Conservation (phyloP, 2,888 invertebrate genomes). For the Blastobasis lacticolella region DNA sequence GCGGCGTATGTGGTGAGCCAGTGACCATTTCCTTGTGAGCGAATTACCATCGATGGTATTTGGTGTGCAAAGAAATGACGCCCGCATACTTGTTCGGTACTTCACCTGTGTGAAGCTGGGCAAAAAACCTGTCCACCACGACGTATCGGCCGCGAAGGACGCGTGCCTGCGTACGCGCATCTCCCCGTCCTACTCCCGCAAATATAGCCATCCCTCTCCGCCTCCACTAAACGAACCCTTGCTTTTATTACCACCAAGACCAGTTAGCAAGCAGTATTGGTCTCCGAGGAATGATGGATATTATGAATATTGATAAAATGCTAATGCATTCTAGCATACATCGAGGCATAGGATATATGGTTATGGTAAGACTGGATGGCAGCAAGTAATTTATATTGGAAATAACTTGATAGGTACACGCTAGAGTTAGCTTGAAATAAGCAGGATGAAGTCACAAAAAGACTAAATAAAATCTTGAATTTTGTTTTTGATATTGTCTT, state of each 20-base stretch:
- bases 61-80: neutral
- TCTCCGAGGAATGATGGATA: slow-evolving; percentile 39
- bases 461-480: no score
- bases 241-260: slow-evolving; percentile 46
- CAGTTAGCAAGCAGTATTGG: slow-evolving; percentile 37
- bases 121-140: slow-evolving; percentile 41
- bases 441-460: no score
- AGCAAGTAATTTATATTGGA: neutral
- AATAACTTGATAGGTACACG: no score
- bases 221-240: slow-evolving; percentile 29
- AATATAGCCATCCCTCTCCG: slow-evolving; percentile 28
- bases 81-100: slow-evolving; percentile 34
- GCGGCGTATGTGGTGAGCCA: no score
- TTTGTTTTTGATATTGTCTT: no score
- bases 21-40: no score
- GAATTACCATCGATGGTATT: neutral
- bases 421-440: no score
- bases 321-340: slow-evolving; percentile 21
- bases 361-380: slow-evolving; percentile 2
- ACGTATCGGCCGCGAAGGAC: slow-evolving; percentile 60
- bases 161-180: slow-evolving; percentile 60
- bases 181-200: slow-evolving; percentile 24
- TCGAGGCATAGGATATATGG: neutral
- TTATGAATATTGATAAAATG: slow-evolving; percentile 45
- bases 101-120: slow-evolving; percentile 36